These are phyloP conservation scores for Synanthedon myopaeformis DNA, from an alignment of 2,888 invertebrate species.

Conservation along the genomic window DNA sequence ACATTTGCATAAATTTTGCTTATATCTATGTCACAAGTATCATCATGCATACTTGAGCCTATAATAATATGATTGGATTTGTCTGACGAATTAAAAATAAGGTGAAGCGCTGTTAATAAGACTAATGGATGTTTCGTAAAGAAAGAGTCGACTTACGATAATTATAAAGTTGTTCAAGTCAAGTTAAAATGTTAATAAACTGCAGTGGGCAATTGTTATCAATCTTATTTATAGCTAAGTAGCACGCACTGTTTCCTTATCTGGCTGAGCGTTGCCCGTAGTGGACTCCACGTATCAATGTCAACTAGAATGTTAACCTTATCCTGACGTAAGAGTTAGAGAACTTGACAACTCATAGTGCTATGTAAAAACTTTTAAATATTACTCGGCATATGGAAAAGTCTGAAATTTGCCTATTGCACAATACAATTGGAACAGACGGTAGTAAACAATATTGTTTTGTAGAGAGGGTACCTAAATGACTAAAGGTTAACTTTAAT, in stretches of 20 bases:
- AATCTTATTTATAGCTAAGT: conserved; percentile 29
- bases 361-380: conserved; percentile 7
- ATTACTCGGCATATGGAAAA: conserved; percentile 1
- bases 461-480: no score
- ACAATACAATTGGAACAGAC: no score
- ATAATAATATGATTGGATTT: no score
- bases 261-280: conserved; percentile 18
- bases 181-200: conserved; percentile 25
- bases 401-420: background rate
- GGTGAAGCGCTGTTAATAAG: no score
- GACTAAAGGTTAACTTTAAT: no score
- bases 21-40: no score
- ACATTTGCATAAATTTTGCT: no score
- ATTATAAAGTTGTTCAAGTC: conserved; percentile 7
- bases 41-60: no score
- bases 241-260: conserved; percentile 33
- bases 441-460: no score
- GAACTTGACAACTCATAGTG: background rate
- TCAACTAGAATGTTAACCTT: conserved; percentile 16
- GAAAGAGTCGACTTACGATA: no score
- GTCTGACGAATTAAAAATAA: no score
- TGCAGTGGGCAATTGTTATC: conserved; percentile 20
- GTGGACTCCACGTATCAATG: conserved; percentile 23
- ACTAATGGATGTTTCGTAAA: no score
- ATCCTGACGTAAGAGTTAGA: background rate